phyloP scores from a whole-genome alignment of 1,140 invertebrate species.

The Dufourea novaeangliae region DNA sequence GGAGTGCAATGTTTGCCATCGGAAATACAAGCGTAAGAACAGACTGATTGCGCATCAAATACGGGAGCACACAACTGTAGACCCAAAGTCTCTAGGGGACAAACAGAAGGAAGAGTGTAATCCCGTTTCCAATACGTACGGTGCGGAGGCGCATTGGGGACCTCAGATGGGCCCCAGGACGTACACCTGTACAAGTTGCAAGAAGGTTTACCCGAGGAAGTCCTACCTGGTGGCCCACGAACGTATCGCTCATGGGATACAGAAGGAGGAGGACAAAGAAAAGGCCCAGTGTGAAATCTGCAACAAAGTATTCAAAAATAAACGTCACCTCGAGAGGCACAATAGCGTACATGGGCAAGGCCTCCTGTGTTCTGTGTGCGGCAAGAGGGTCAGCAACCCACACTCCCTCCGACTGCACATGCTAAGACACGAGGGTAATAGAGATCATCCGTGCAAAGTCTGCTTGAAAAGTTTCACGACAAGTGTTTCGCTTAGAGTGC shows the following conservation, averaged over 20 bases:
- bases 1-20: not conserved
- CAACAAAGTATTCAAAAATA: not conserved
- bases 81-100: not conserved
- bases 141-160: not conserved
- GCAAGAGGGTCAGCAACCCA: constrained; percentile 82
- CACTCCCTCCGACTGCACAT: constrained; percentile 81
- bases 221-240: not conserved
- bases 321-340: constrained; percentile 62
- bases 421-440: constrained; percentile 83
- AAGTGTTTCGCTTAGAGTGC: constrained; percentile 84
- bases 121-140: not conserved
- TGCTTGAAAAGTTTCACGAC: constrained; percentile 81
- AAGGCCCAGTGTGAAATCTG: not conserved
- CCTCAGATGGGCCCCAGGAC: not conserved
- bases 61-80: not conserved
- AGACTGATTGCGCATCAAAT: not conserved
- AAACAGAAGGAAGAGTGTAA: not conserved
- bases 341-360: constrained; percentile 56
- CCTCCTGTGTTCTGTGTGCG: constrained; percentile 80
- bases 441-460: constrained; percentile 76
- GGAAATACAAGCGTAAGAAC: not conserved
- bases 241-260: not conserved
- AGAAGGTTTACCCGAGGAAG: not conserved
- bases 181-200: not conserved
- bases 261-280: not conserved